phyloP scores from a whole-genome alignment of 1,140 invertebrate species.

The Lamellibrachia luymesi region DNA sequence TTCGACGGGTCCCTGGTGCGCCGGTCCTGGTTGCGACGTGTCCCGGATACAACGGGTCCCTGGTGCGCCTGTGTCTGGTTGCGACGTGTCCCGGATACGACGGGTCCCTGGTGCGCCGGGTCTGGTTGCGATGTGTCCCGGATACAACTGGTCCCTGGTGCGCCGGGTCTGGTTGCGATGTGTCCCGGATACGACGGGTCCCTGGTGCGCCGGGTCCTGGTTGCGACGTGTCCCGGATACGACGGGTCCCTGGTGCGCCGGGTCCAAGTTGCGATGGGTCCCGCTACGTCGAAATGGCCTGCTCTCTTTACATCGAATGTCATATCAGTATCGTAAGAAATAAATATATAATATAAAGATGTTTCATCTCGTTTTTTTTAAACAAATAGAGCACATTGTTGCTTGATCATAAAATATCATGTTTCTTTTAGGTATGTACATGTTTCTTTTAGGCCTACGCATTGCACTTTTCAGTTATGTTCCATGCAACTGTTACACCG shows the following conservation, averaged over 20 bases:
- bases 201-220: not conserved
- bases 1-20: no score
- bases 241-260: no score
- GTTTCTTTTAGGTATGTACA: not conserved
- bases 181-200: not conserved
- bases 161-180: no score
- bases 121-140: not conserved
- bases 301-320: not conserved
- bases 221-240: no score
- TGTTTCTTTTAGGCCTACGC: not conserved
- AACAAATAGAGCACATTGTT: not conserved
- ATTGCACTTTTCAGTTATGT: not conserved
- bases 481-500: no score
- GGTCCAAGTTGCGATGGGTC: not conserved
- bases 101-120: no score
- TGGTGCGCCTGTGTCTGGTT: not conserved
- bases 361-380: not conserved
- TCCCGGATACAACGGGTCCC: not conserved
- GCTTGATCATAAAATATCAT: not conserved
- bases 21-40: no score
- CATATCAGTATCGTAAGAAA: not conserved
- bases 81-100: no score
- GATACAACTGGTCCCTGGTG: no score
- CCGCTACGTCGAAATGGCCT: not conserved
- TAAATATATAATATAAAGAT: not conserved